Evolutionary conservation across 2,797 vertebrate genomes (phyloP).

Genomic region (Vespertilio murinus): DNA sequence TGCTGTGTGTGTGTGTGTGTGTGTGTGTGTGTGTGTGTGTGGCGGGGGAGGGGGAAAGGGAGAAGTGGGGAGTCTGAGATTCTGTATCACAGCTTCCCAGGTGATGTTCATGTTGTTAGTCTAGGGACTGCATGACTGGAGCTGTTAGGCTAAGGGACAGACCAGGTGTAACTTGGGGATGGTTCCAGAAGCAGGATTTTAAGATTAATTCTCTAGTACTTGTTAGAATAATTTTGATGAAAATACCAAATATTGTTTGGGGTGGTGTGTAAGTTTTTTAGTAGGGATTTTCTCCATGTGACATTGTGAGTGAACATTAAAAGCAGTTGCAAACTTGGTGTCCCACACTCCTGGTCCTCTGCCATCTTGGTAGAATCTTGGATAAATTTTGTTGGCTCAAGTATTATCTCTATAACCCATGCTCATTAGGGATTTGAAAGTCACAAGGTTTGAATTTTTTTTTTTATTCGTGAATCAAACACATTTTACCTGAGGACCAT

Average conservation of each 20-base stretch:
- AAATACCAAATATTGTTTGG: not conserved
- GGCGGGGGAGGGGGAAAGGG: no score
- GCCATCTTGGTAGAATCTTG: constrained; percentile 1
- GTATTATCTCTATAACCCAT: not conserved
- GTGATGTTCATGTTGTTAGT: not conserved
- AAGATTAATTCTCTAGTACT: not conserved
- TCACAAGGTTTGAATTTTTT: not conserved
- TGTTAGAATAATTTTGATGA: constrained; percentile 25
- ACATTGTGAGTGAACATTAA: not conserved
- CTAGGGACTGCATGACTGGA: not conserved
- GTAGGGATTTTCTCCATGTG: not conserved
- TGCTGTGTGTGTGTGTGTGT: not conserved
- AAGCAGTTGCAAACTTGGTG: not conserved
- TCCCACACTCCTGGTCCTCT: not conserved
- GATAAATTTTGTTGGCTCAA: not conserved
- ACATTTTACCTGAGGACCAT: not conserved
- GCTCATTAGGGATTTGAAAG: not conserved
- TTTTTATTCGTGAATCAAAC: constrained; percentile 17
- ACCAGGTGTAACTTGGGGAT: not conserved
- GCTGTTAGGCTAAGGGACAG: not conserved
- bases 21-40: no score
- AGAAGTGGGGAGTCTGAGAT: not conserved
- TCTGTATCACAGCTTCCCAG: not conserved
- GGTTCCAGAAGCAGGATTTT: not conserved
- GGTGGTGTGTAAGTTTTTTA: not conserved